Conservation (phyloP, 2,113 vertebrate genomes). For the Daphoenositta chrysoptera region DNA sequence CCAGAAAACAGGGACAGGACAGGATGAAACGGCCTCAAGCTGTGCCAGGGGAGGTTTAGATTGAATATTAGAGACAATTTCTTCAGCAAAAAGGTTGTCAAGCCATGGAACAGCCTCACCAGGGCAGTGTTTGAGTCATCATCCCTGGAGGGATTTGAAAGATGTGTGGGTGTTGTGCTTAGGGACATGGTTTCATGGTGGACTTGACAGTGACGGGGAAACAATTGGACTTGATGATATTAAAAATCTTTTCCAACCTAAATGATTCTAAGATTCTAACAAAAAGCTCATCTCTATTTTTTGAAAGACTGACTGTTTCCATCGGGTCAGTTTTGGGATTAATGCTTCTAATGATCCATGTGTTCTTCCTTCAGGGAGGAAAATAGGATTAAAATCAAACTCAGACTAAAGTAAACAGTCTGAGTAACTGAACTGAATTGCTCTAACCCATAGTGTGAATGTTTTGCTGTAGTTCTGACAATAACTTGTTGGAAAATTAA, state of each 20-base stretch:
- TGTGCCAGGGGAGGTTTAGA: background rate
- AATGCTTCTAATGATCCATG: background rate
- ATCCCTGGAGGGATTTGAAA: background rate
- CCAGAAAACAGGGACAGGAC: background rate
- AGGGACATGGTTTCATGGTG: background rate
- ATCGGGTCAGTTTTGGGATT: background rate
- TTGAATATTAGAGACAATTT: background rate
- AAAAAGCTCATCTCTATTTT: background rate
- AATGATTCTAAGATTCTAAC: background rate
- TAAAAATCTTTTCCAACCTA: background rate
- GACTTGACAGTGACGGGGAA: background rate
- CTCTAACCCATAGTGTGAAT: background rate
- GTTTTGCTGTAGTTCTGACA: background rate
- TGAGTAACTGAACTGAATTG: background rate
- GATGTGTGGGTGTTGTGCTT: background rate
- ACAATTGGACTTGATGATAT: background rate
- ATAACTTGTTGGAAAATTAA: background rate
- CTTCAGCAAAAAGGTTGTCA: background rate
- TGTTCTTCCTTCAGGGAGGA: background rate
- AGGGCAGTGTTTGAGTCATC: background rate
- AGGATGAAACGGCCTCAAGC: rapidly evolving
- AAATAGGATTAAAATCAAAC: background rate
- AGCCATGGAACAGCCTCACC: background rate
- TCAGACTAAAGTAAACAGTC: background rate
- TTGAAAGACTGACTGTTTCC: background rate